Evolutionary conservation across 2,113 vertebrate species (phyloP), one percentile per base, ranked within the genome.

Genomic region (Myiagra hebetior): DNA sequence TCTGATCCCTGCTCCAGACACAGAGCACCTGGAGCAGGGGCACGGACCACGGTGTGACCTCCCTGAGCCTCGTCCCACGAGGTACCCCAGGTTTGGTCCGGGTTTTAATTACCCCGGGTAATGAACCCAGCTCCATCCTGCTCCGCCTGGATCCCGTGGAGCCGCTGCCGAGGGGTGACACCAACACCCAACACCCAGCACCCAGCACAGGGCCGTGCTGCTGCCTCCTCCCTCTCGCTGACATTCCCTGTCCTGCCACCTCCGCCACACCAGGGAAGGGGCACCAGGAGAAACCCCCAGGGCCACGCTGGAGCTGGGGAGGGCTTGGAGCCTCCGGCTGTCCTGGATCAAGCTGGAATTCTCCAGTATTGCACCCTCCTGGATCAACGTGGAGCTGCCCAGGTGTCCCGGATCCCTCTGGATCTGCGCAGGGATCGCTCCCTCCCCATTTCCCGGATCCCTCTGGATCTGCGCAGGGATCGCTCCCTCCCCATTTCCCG

Each of bases 41-140:
- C 21, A 4, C 0, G 9, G 78, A 41, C 0, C 49, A 6, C 1
- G 1, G 9, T 0, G 37, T 9, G 76, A 31, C 12, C 33, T 1
- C 47, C 49, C 57, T 0, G 0, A 72, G 67, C 47, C 63, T 28
- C 2, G 0, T 8, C 28, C 35, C 60, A 14, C 7, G 31, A n/a
- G 16, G 15, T 2, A 11, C 18, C 44, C 31, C 15, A 9, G 42
- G 33, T 7, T 35, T 30, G 63, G 7, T 6, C 15, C 13, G 68
- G 53, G 37, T 7, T 85, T 70, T 65, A 24, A 76, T 52, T 18
- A 64, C 33, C 41, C 33, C 2, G 8, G 15, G 49, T 18, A 3
- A 69, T 0, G 4, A 41, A 41, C 2, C 13, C 7, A 2, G 1
- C 31, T 3, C 57, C 59, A 20, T 10, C 28, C 35, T 3, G 19